These are phyloP conservation scores for Loris lydekkerianus DNA, from an alignment of 2,797 vertebrate genomes.

Conservation along the genomic window DNA sequence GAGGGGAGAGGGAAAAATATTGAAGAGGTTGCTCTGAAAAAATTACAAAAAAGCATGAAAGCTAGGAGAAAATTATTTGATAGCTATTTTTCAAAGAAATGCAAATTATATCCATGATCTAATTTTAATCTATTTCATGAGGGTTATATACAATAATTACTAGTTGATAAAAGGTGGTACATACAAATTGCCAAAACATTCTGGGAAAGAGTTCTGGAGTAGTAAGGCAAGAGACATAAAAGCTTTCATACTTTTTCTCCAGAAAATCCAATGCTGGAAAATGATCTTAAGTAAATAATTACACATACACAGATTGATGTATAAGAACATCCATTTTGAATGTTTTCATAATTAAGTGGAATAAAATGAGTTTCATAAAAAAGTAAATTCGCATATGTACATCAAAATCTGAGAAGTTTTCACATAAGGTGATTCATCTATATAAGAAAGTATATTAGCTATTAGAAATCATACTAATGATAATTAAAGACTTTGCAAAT, in stretches of 20 bases:
- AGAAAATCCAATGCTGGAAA: constrained; percentile 14
- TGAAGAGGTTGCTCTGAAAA: not conserved
- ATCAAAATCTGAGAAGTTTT: not conserved
- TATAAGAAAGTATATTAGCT: not conserved
- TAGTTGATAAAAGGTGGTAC: not conserved
- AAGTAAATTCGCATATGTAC: not conserved
- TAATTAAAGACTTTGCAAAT: not conserved
- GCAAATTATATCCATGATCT: constrained; percentile 1
- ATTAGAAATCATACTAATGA: not conserved
- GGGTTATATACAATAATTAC: constrained; percentile 12
- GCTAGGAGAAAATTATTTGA: not conserved
- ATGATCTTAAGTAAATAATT: constrained; percentile 30
- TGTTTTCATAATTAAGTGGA: not conserved
- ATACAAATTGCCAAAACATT: not conserved
- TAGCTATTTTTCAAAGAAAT: constrained; percentile 8
- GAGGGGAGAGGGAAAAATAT: not conserved
- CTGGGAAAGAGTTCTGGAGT: not conserved
- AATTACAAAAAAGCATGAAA: not conserved
- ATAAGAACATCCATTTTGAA: not conserved
- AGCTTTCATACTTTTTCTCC: not conserved
- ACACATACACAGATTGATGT: not conserved
- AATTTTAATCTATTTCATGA: constrained; percentile 13
- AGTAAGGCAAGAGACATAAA: not conserved
- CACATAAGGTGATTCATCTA: not conserved
- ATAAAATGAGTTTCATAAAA: not conserved